Evolutionary conservation across 1,140 invertebrate genomes (phyloP).

Genomic region (Atta colombica): DNA sequence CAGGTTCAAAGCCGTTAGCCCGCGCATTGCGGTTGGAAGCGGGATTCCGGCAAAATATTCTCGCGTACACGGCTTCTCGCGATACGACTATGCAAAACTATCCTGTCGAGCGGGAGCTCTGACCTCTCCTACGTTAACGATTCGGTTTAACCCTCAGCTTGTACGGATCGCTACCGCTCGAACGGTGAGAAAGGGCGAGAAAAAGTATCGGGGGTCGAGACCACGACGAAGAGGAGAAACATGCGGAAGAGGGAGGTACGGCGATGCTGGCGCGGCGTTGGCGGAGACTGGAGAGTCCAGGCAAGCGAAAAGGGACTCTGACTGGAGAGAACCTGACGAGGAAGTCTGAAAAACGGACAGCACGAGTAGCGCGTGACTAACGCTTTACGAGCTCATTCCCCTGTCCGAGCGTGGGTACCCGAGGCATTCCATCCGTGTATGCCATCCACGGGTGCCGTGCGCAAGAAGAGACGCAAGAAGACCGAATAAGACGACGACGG

Average conservation of each 20-base stretch:
- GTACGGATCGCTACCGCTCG: slow-evolving; percentile 59
- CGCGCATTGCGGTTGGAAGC: slow-evolving; percentile 19
- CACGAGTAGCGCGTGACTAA: slow-evolving; percentile 82
- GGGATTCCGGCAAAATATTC: slow-evolving; percentile 46
- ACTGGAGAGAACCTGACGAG: slow-evolving; percentile 14
- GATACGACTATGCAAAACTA: slow-evolving; percentile 55
- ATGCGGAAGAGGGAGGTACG: slow-evolving; percentile 50
- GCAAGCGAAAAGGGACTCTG: slow-evolving; percentile 36
- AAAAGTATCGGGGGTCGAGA: slow-evolving; percentile 64
- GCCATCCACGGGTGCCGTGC: slow-evolving; percentile 4
- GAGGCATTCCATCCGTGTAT: slow-evolving; percentile 30
- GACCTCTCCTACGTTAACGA: slow-evolving; percentile 67
- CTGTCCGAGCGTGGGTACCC: slow-evolving; percentile 48
- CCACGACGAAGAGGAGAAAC: slow-evolving; percentile 5
- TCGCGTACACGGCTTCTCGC: slow-evolving; percentile 14
- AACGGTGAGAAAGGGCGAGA: slow-evolving; percentile 63
- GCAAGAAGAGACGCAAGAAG: slow-evolving; percentile 55
- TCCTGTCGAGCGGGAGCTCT: slow-evolving; percentile 39
- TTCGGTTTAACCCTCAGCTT: slow-evolving; percentile 59
- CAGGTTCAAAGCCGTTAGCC: slow-evolving; percentile 60
- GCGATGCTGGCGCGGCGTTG: neutral
- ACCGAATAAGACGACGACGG: slow-evolving; percentile 16
- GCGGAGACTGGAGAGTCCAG: slow-evolving; percentile 23
- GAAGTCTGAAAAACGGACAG: slow-evolving; percentile 73
- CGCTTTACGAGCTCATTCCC: slow-evolving; percentile 79